phyloP scores from a whole-genome alignment of 2,888 invertebrate genomes.

The Thysanoteuthis rhombus region DNA sequence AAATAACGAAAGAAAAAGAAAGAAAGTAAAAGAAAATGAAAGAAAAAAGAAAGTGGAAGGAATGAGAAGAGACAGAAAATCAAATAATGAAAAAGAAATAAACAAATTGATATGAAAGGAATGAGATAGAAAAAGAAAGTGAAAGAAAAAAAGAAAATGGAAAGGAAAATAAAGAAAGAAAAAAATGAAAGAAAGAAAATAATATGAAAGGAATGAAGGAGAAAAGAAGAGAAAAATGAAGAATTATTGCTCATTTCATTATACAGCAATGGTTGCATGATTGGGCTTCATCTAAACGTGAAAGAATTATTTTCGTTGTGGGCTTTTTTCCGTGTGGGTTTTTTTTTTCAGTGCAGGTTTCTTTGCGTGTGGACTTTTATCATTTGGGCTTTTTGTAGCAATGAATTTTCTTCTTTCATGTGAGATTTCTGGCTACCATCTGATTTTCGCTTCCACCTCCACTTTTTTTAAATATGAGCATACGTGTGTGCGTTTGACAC shows the following conservation, averaged over 20 bases:
- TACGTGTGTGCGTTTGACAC: no score
- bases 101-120: not conserved
- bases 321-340: no score
- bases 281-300: rapidly evolving
- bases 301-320: no score
- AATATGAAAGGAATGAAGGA: not conserved
- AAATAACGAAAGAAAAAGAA: not conserved
- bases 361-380: no score
- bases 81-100: not conserved
- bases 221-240: not conserved
- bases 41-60: not conserved
- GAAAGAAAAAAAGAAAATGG: not conserved
- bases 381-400: no score
- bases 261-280: not conserved
- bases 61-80: no score
- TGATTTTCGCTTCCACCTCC: no score
- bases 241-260: no score
- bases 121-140: not conserved
- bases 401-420: no score
- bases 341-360: no score
- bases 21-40: not conserved
- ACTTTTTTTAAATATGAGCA: no score
- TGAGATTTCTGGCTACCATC: no score
- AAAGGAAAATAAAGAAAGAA: not conserved
- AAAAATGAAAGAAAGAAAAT: not conserved